These are phyloP conservation scores for Drosophila ficusphila DNA, from an alignment of 1,140 invertebrate genomes.

Conservation along the genomic window DNA sequence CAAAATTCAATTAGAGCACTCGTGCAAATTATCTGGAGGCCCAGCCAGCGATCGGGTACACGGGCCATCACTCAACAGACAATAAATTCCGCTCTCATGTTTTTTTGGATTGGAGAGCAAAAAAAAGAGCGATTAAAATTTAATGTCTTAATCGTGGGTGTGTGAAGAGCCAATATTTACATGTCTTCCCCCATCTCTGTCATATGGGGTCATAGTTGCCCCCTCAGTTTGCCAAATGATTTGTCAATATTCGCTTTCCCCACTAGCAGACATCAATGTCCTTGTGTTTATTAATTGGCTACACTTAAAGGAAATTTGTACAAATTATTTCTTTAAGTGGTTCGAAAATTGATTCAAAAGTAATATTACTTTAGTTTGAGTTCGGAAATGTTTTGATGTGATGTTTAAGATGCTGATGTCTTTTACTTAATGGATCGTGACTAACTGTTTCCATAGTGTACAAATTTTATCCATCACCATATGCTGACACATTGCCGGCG, in stretches of 20 bases:
- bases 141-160: constrained; percentile 57
- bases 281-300: constrained; percentile 59
- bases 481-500: constrained; percentile 32
- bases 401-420: no score
- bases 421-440: no score
- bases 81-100: constrained; percentile 62
- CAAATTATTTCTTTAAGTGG: neutral
- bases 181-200: constrained; percentile 10
- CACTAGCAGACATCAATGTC: constrained; percentile 37
- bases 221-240: constrained; percentile 11
- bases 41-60: constrained; percentile 44
- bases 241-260: constrained; percentile 32
- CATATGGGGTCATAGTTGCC: neutral
- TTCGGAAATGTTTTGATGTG: no score
- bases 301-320: constrained; percentile 4
- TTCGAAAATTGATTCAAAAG: neutral
- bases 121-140: constrained; percentile 46
- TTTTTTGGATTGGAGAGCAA: constrained; percentile 5
- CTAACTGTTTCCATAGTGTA: no score
- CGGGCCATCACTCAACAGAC: constrained; percentile 37
- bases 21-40: constrained; percentile 57
- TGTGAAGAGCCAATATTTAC: constrained; percentile 41
- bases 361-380: no score
- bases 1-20: constrained; percentile 70
- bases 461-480: constrained; percentile 26